Evolutionary conservation across 2,113 vertebrate species (phyloP).

Genomic region (Cichladusa arquata): DNA sequence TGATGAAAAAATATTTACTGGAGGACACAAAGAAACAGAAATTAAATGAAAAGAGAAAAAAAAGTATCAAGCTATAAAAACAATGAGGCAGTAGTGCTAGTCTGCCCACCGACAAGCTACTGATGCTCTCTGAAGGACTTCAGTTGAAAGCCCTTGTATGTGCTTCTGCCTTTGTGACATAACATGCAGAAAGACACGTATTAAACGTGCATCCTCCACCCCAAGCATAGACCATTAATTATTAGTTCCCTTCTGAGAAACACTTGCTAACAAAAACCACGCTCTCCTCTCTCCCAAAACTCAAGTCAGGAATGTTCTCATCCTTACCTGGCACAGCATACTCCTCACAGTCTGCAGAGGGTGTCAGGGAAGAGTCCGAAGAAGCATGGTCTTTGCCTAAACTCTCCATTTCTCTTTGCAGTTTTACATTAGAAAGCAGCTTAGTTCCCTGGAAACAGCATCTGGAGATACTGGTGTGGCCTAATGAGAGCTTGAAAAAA

Average conservation of each 20-base stretch:
- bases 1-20: neutral
- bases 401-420: slow-evolving; percentile 54
- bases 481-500: slow-evolving; percentile 45
- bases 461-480: slow-evolving; percentile 48
- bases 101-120: neutral
- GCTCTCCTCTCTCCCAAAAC: neutral
- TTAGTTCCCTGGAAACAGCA: slow-evolving; percentile 7
- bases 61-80: neutral
- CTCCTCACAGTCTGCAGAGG: neutral
- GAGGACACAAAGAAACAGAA: neutral
- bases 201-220: neutral
- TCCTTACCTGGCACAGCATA: slow-evolving; percentile 61
- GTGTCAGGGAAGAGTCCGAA: neutral
- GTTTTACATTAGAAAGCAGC: neutral
- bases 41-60: neutral
- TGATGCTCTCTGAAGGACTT: neutral
- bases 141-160: neutral
- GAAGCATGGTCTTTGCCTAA: neutral
- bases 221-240: neutral
- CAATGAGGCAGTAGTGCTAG: neutral
- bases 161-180: neutral
- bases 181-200: neutral
- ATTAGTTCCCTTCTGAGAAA: neutral
- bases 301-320: neutral
- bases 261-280: neutral